These are phyloP conservation scores for Drosophila mojavensis DNA, from an alignment of 1,140 invertebrate genomes.

Conservation along the genomic window DNA sequence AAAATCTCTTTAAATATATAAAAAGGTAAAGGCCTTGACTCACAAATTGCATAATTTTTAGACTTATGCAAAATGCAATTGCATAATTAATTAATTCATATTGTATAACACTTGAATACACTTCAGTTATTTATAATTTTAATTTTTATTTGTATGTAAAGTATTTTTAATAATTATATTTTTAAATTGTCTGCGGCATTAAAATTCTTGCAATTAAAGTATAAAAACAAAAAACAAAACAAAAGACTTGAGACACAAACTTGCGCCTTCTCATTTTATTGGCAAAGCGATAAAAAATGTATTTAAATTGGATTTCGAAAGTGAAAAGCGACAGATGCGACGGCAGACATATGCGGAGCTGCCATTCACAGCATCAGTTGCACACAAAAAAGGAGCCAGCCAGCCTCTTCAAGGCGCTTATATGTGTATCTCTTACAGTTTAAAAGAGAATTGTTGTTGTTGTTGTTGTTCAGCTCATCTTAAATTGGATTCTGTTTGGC, in stretches of 20 bases:
- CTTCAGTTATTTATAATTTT: too few relatives aligned
- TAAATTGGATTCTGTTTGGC: conserved; percentile 58
- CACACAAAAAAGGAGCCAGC: conserved; percentile 58
- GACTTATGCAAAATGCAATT: too few relatives aligned
- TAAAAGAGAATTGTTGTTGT: conserved; percentile 7
- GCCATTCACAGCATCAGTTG: conserved; percentile 54
- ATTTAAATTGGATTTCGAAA: conserved; percentile 52
- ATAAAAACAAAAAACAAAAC: background rate
- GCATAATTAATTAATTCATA: too few relatives aligned
- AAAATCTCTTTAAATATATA: too few relatives aligned
- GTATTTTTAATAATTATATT: too few relatives aligned
- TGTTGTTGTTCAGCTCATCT: conserved; percentile 15
- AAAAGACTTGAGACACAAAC: conserved; percentile 38
- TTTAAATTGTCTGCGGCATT: too few relatives aligned
- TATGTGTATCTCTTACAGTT: conserved; percentile 75
- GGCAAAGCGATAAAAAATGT: conserved; percentile 7
- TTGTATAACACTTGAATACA: too few relatives aligned
- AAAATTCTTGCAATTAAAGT: too few relatives aligned
- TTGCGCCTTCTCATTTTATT: background rate
- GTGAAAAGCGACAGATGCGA: conserved; percentile 49
- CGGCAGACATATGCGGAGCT: conserved; percentile 20
- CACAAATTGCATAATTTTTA: too few relatives aligned
- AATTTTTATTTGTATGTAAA: too few relatives aligned
- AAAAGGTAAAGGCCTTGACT: too few relatives aligned
- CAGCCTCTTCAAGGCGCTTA: conserved; percentile 58